Percentiles rank a stretch among this genome's conserved stretches.
phyloP scores from a whole-genome alignment of 2,113 vertebrate species.

The Cyanoramphus novaezelandiae region DNA sequence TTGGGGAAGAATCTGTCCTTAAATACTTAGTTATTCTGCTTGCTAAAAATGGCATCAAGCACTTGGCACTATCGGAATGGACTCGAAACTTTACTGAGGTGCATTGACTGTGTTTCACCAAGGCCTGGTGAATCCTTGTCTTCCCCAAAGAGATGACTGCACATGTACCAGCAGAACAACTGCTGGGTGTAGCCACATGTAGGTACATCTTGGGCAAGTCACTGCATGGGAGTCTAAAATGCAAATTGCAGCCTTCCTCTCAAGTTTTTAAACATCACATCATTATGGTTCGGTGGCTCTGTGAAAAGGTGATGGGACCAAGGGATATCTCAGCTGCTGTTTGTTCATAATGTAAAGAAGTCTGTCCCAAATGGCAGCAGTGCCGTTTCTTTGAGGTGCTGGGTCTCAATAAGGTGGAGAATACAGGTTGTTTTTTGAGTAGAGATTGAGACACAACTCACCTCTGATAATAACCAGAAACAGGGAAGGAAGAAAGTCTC shows the following conservation, averaged over 20 bases:
- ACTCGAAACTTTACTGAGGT: not conserved
- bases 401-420: not conserved
- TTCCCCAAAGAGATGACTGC: not conserved
- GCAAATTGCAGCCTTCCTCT: not conserved
- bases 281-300: not conserved
- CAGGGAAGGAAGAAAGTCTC: not conserved
- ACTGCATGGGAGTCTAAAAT: not conserved
- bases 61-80: not conserved
- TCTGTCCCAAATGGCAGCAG: not conserved
- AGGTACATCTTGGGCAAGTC: not conserved
- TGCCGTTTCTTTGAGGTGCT: not conserved
- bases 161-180: not conserved
- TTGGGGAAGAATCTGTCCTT: constrained; percentile 23
- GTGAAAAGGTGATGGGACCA: not conserved
- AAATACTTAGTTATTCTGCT: constrained; percentile 43
- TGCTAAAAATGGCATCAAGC: constrained; percentile 34
- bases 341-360: not conserved
- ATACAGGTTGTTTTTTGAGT: not conserved
- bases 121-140: not conserved
- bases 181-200: not conserved
- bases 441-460: not conserved
- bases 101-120: not conserved
- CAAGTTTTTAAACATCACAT: not conserved
- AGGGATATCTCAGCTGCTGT: not conserved
- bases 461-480: not conserved